Base-by-base conservation (phyloP, 2,797 vertebrate species). In the Halcyon badia region DNA sequence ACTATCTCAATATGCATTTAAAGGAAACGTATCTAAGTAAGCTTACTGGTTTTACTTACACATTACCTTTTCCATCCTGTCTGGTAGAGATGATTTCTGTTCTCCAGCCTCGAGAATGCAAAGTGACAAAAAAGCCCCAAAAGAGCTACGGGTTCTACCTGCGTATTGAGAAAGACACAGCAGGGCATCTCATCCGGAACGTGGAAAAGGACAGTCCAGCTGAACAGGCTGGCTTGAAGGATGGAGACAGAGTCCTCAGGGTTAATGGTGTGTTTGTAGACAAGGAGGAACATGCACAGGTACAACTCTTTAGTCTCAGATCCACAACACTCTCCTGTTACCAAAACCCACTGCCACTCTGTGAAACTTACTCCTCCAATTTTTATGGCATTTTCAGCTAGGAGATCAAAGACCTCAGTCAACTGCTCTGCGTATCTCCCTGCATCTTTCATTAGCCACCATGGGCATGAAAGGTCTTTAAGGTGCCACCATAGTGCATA, bases 241-340 rank as follows among this genome's bases (percentile, higher is more conserved):
- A 99, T 11, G 99, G 99, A 70, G 99, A 99, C 96, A 98, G 99
- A 61, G 96, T 99, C 71, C 97, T 99, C 60, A 97, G 98, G 89
- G 98, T 99, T 81, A 99, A 99, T 4, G 98, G 99, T 9, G 96
- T 94, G 57, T 99, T 99, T 66, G 99, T 99, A 61, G 99, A 99
- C 95, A 98, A 90, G 64, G 61, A 99, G 61, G 95, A 99, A 4
- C 99, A 99, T 19, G 68, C 92, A 41, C 97, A 99, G 98, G 99
- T 99, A 97, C 60, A 12, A 2, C 25, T 51, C 83, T 49, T 42
- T 42, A 41, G 5, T 48, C 28, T 28, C 41, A 20, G 16, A 31
- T 33, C 28, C 60, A 68, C 33, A 31, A 2, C 31, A 3, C 9
- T 64, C 19, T 25, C 79, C 39, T 22, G 11, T 51, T 21, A 31